Evolutionary conservation across 2,113 vertebrate genomes (phyloP), one percentile per base, ranked within the genome.

Genomic region (Gymnarchus niloticus): DNA sequence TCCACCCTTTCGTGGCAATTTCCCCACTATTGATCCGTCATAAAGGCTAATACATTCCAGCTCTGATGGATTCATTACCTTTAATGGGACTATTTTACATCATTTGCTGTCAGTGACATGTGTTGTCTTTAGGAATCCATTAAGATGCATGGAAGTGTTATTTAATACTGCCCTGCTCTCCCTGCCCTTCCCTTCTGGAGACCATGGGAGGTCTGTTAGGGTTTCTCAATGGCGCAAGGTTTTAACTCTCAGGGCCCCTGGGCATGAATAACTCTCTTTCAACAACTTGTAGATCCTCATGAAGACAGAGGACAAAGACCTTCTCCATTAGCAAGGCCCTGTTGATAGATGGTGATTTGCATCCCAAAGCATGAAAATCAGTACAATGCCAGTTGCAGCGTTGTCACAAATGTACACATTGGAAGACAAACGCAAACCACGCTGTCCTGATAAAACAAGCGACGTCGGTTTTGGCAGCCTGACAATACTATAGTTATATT

Each of bases 51-150:
- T 94, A 92, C 92, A 93, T 94, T 94, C 85, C 85, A 49, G 86
- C 83, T 86, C 89, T 94, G 93, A 95, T 95, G 93, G 94, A 94
- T 94, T 94, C 93, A 95, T 95, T 95, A 93, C 90, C 90, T 92
- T 93, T 95, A 95, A 95, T 95, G 93, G 93, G 92, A 86, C 92
- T 94, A 94, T 94, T 95, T 95, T 95, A 94, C 94, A 94, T 94
- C 94, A 92, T 95, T 94, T 94, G 92, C 92, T 93, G 93, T 93
- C 88, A 88, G 92, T 93, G 93, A 93, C 91, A 90, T 89, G 86
- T 85, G 88, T 88, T 91, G 91, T 93, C 93, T 93, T 90, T 90
- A 87, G 88, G 89, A 91, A 92, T 92, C 91, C 83, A 88, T 94
- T 90, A 91, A 93, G 92, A 95, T 94, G 92, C 92, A 94, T 94